These are phyloP conservation scores for Cryptotis parvus DNA, from an alignment of 2,113 vertebrate genomes.

Conservation along the genomic window DNA sequence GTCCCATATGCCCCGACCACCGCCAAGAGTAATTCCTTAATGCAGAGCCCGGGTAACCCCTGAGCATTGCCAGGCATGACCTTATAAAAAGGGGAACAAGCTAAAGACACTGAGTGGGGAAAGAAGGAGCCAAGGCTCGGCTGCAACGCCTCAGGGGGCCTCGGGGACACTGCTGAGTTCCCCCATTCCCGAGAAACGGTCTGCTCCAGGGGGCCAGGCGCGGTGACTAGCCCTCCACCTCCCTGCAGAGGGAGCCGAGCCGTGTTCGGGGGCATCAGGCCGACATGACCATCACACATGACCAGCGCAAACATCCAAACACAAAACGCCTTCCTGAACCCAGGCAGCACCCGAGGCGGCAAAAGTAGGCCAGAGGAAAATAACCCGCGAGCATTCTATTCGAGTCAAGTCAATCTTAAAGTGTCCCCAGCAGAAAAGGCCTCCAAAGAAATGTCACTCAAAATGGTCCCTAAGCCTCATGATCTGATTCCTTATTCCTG, in stretches of 20 bases:
- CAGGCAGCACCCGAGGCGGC: not conserved
- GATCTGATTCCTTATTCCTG: not conserved
- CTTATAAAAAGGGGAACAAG: not conserved
- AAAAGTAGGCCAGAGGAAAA: conserved; percentile 6
- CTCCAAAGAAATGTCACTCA: not conserved
- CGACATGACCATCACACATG: not conserved
- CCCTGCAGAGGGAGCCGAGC: conserved; percentile 42
- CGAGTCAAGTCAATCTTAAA: conserved; percentile 37
- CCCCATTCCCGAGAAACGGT: conserved; percentile 39
- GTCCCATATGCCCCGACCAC: too few relatives aligned
- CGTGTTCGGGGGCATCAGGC: conserved; percentile 4
- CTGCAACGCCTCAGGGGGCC: too few relatives aligned
- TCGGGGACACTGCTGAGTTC: not conserved
- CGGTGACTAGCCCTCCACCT: not conserved
- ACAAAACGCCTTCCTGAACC: conserved; percentile 41
- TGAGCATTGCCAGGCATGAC: too few relatives aligned
- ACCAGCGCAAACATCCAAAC: not conserved
- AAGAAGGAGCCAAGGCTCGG: too few relatives aligned
- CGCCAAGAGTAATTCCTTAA: too few relatives aligned
- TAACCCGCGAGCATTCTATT: not conserved
- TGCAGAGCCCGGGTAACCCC: too few relatives aligned
- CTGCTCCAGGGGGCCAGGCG: not conserved
- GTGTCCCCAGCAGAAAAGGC: not conserved
- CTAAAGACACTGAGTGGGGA: not conserved
- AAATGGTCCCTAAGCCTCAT: not conserved